Evolutionary conservation across 1,140 invertebrate species (phyloP).

Genomic region (Dendrolimus punctatus): DNA sequence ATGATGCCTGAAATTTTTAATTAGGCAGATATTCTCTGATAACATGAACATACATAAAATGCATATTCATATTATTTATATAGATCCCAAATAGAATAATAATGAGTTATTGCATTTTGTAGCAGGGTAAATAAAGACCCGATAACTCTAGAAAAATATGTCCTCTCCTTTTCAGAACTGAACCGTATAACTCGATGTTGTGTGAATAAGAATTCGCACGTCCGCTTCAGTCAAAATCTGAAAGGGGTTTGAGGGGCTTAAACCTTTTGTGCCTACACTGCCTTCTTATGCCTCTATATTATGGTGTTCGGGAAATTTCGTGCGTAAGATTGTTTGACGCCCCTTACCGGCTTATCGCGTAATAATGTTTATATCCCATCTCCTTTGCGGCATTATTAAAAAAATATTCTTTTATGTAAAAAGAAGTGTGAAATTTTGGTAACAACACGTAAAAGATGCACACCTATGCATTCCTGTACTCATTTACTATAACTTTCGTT

Average conservation of each 20-base stretch:
- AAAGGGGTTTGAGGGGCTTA: constrained; percentile 29
- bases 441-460: background rate
- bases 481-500: no score
- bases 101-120: no score
- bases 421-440: constrained; percentile 5
- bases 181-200: background rate
- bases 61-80: no score
- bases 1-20: no score
- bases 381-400: constrained; percentile 2
- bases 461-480: no score
- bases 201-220: constrained; percentile 14
- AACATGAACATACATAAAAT: no score
- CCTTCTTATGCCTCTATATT: constrained; percentile 8
- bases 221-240: constrained; percentile 16
- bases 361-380: constrained; percentile 31
- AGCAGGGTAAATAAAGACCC: no score
- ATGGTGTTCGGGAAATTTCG: constrained; percentile 12
- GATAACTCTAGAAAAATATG: no score
- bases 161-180: no score
- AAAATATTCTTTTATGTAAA: constrained; percentile 1
- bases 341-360: constrained; percentile 19
- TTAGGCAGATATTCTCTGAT: no score
- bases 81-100: no score
- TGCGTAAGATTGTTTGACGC: constrained; percentile 16
- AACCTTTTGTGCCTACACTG: constrained; percentile 21